Conservation (phyloP, 2,888 invertebrate genomes). For the Thymelicus lineola region DNA sequence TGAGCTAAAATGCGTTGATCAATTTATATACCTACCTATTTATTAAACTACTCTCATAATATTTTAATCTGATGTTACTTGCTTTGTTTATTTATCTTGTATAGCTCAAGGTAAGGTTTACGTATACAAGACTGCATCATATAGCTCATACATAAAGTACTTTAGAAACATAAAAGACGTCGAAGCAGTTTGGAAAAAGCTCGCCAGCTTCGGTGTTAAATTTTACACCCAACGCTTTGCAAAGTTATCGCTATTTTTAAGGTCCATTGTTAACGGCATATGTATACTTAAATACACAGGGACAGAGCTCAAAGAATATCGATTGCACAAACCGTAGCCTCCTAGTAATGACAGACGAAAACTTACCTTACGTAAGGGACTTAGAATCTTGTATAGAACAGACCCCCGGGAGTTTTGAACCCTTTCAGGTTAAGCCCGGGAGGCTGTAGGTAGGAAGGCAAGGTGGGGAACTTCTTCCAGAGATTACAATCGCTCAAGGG, state of each 20-base stretch:
- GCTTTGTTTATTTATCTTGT: too few species aligned
- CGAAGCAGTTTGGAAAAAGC: slow-evolving; percentile 13
- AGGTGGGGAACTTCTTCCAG: slow-evolving; percentile 75
- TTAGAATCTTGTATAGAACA: slow-evolving; percentile 56
- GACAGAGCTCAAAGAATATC: slow-evolving; percentile 41
- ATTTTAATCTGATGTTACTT: too few species aligned
- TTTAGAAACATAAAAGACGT: slow-evolving; percentile 7
- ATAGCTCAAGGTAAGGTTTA: too few species aligned
- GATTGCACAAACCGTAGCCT: slow-evolving; percentile 44
- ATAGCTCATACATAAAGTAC: not conserved
- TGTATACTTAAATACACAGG: slow-evolving; percentile 30
- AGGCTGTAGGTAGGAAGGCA: slow-evolving; percentile 67
- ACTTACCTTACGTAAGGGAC: slow-evolving; percentile 43
- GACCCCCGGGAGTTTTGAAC: slow-evolving; percentile 58
- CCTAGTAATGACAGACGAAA: slow-evolving; percentile 39
- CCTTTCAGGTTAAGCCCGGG: slow-evolving; percentile 75
- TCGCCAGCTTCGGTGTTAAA: slow-evolving; percentile 41
- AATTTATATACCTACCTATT: too few species aligned
- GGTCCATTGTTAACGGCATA: slow-evolving; percentile 43
- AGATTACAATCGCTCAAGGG: slow-evolving; percentile 78
- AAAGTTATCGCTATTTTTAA: slow-evolving; percentile 46
- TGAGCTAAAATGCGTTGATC: too few species aligned
- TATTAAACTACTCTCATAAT: too few species aligned
- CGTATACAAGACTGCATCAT: too few species aligned
- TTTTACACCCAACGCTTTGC: slow-evolving; percentile 42